These are phyloP conservation scores for Semibalanus balanoides DNA, from an alignment of 1,140 invertebrate genomes.

Conservation along the genomic window DNA sequence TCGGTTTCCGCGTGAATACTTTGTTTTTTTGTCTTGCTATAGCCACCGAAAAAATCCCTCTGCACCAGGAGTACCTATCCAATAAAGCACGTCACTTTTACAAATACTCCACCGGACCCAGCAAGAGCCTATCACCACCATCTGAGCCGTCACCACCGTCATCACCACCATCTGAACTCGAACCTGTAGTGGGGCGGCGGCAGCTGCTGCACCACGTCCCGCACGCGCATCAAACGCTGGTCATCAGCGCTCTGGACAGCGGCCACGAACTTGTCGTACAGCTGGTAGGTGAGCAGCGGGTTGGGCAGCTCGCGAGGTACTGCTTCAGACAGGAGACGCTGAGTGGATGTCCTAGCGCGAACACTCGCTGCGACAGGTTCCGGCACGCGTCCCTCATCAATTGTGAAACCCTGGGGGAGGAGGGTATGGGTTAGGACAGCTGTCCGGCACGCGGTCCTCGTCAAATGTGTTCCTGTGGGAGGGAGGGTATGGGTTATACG, in stretches of 20 bases:
- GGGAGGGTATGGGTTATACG: too few relatives aligned
- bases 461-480: constrained; percentile 60
- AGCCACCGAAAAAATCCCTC: too few relatives aligned
- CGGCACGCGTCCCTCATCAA: constrained; percentile 81
- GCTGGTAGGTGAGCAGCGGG: constrained; percentile 91
- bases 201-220: constrained; percentile 74
- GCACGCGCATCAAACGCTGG: not conserved
- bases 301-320: constrained; percentile 95
- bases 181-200: constrained; percentile 92
- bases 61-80: too few relatives aligned
- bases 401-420: constrained; percentile 46
- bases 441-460: constrained; percentile 63
- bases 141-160: too few relatives aligned
- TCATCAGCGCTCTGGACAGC: constrained; percentile 56
- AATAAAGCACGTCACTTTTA: too few relatives aligned
- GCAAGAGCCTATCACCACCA: too few relatives aligned
- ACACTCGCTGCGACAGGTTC: constrained; percentile 12
- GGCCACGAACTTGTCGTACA: constrained; percentile 86
- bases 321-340: constrained; percentile 94
- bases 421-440: constrained; percentile 9
- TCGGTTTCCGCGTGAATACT: too few relatives aligned
- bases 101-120: too few relatives aligned
- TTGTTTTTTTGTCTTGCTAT: too few relatives aligned
- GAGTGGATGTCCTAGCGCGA: constrained; percentile 79
- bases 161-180: not conserved